Conservation (phyloP, 2,113 vertebrate genomes). For the Montifringilla adamsi region DNA sequence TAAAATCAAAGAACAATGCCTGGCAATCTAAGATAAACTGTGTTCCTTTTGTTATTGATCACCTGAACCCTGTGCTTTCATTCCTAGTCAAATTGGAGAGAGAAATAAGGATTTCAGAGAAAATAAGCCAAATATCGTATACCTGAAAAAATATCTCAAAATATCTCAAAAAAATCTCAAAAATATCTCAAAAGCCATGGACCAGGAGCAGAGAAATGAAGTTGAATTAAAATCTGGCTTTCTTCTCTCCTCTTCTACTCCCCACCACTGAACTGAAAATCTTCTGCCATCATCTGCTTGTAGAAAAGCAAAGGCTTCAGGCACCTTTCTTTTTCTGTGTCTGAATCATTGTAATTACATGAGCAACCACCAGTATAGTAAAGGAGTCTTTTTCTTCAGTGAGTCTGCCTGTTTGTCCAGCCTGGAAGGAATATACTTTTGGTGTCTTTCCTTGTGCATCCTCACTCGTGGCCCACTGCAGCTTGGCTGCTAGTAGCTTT, state of each 20-base stretch:
- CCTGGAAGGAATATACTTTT: not conserved
- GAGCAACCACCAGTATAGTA: not conserved
- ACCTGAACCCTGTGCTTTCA: not conserved
- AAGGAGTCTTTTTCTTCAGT: not conserved
- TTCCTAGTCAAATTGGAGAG: not conserved
- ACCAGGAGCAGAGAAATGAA: not conserved
- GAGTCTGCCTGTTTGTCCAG: not conserved
- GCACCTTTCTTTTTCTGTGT: not conserved
- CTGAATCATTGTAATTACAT: not conserved
- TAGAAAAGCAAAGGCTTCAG: not conserved
- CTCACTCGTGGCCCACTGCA: rapidly evolving
- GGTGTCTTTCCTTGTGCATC: not conserved
- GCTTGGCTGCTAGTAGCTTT: not conserved
- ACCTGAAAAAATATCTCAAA: not conserved
- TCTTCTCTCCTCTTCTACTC: not conserved
- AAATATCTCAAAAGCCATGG: not conserved
- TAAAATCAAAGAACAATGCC: not conserved
- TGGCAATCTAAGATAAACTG: not conserved
- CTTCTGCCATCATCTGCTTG: not conserved
- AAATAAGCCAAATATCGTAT: not conserved
- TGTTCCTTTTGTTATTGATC: not conserved
- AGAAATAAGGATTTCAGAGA: not conserved
- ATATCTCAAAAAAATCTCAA: not conserved
- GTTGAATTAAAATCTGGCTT: not conserved
- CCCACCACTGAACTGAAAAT: not conserved